Evolutionary conservation across 1,140 invertebrate species (phyloP).

Genomic region (Bombus confusus): DNA sequence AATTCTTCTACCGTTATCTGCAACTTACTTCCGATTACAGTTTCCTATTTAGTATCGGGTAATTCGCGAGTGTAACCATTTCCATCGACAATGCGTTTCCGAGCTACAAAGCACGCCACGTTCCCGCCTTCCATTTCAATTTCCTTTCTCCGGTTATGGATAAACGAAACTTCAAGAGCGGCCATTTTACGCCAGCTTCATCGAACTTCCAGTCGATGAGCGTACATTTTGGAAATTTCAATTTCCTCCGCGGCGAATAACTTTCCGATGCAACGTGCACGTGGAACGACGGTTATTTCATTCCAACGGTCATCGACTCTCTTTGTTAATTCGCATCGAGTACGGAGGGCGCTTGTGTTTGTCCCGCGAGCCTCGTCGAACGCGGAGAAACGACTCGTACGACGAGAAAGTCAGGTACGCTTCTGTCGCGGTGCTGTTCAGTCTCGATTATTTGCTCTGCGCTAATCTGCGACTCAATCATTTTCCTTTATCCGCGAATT

Average conservation of each 20-base stretch:
- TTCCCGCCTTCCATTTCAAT: not conserved
- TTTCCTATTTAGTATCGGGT: not conserved
- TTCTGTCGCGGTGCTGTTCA: not conserved
- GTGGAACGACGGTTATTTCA: not conserved
- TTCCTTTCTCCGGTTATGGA: not conserved
- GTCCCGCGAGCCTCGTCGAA: not conserved
- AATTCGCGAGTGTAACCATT: not conserved
- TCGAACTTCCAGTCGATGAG: not conserved
- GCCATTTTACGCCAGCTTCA: not conserved
- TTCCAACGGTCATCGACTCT: not conserved
- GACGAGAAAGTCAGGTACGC: not conserved
- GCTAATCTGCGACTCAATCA: not conserved
- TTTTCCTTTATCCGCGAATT: not conserved
- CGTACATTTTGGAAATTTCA: conserved; percentile 23
- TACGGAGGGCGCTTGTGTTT: not conserved
- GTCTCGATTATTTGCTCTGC: conserved; percentile 28
- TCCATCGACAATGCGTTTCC: not conserved
- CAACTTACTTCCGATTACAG: not conserved
- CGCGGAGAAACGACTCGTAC: not conserved
- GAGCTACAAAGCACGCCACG: not conserved
- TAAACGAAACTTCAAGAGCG: not conserved
- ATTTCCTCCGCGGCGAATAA: conserved; percentile 9
- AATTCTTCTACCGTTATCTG: not conserved
- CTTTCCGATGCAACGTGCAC: not conserved
- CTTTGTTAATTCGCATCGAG: not conserved